A percentile compares a stretch with the other conserved stretches of the same genome.
Evolutionary conservation across 1,140 invertebrate genomes (phyloP).

Genomic region (Bombus superbus): DNA sequence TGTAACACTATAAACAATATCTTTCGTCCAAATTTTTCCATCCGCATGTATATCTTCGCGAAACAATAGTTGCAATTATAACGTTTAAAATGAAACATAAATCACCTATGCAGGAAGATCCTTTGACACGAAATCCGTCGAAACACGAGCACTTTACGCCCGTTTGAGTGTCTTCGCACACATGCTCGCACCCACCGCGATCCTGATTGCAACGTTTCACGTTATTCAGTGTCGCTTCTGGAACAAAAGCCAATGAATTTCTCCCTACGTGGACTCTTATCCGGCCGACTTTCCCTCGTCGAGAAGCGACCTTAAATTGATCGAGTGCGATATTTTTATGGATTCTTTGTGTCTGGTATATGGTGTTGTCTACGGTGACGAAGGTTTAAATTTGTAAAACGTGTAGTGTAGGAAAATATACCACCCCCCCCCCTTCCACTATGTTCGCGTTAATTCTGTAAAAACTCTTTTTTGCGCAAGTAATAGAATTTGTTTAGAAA

Average conservation of each 20-base stretch:
- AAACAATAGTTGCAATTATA: not conserved
- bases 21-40: not conserved
- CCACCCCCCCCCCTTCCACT: too few relatives aligned
- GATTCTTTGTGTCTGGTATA: not conserved
- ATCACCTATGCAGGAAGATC: conserved; percentile 81
- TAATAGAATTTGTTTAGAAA: not conserved
- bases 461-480: not conserved
- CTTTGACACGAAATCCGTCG: conserved; percentile 81
- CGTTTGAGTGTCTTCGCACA: conserved; percentile 78
- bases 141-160: conserved; percentile 80
- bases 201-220: conserved; percentile 75
- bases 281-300: not conserved
- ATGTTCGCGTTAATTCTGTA: not conserved
- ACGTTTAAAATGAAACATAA: conserved; percentile 11
- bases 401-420: not conserved
- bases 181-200: conserved; percentile 80
- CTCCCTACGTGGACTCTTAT: not conserved
- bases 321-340: not conserved
- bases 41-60: not conserved
- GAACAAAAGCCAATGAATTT: conserved; percentile 54
- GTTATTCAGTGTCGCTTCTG: conserved; percentile 60
- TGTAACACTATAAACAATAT: not conserved
- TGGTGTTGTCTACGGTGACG: not conserved
- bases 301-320: not conserved
- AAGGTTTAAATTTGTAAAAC: not conserved